Conservation (phyloP, 2,888 invertebrate genomes). For the Desoria tigrina region DNA sequence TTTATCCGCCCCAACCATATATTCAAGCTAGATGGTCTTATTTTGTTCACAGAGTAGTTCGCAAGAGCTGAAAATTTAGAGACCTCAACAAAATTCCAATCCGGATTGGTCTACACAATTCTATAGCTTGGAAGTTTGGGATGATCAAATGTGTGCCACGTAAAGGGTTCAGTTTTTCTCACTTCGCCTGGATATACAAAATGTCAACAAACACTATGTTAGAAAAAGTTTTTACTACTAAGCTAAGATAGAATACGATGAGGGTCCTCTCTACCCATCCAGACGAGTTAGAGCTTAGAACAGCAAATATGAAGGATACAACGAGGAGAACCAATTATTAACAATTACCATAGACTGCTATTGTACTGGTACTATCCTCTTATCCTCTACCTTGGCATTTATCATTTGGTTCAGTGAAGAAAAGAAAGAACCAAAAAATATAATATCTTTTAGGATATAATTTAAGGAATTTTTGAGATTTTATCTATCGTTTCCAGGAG, state of each 20-base stretch:
- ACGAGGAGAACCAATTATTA: constrained; percentile 20
- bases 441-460: no score
- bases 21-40: no score
- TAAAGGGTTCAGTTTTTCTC: no score
- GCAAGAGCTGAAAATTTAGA: no score
- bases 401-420: constrained; percentile 9
- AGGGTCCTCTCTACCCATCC: constrained; percentile 13
- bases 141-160: no score
- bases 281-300: constrained; percentile 8
- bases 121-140: no score
- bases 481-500: no score
- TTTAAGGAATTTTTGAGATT: no score
- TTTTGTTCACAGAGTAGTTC: no score
- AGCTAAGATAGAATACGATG: not conserved
- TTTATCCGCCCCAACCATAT: no score
- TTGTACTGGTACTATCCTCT: constrained; percentile 2
- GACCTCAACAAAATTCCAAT: no score
- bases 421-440: constrained; percentile 1
- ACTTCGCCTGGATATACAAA: not conserved
- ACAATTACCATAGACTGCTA: constrained; percentile 15
- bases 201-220: constrained; percentile 7
- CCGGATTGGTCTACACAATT: no score
- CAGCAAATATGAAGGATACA: constrained; percentile 15
- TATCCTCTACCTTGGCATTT: constrained; percentile 12
- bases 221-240: not conserved